phyloP scores from a whole-genome alignment of 2,888 invertebrate species.

The Ormyrus labotus region DNA sequence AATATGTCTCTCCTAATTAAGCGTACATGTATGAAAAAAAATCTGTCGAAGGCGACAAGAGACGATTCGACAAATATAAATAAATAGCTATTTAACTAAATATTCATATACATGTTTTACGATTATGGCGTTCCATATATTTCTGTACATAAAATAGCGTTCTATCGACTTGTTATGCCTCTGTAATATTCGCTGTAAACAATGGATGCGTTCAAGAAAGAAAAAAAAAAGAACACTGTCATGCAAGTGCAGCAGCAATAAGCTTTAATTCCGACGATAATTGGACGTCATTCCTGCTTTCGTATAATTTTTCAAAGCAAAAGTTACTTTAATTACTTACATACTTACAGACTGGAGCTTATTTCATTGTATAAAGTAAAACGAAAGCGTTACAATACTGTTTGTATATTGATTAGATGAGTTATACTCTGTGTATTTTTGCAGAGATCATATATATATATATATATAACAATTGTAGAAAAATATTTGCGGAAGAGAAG shows the following conservation, averaged over 20 bases:
- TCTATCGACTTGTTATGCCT: slow-evolving; percentile 38
- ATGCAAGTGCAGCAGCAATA: slow-evolving; percentile 24
- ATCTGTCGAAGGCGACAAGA: slow-evolving; percentile 4
- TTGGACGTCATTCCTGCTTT: too few relatives aligned
- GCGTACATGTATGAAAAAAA: neutral
- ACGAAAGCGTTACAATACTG: slow-evolving; percentile 31
- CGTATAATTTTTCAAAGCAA: too few relatives aligned
- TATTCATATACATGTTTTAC: slow-evolving; percentile 24
- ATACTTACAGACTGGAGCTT: neutral
- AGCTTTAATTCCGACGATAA: neutral
- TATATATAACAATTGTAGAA: neutral
- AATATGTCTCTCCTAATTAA: slow-evolving; percentile 3
- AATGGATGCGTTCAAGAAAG: neutral
- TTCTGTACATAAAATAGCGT: slow-evolving; percentile 40
- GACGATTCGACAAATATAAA: slow-evolving; percentile 6
- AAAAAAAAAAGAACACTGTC: too few relatives aligned
- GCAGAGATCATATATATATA: slow-evolving; percentile 6
- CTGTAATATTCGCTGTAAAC: neutral
- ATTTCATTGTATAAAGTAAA: neutral
- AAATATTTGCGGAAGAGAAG: neutral
- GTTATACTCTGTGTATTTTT: neutral
- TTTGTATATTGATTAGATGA: slow-evolving; percentile 31
- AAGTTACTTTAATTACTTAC: too few relatives aligned
- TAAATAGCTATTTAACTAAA: slow-evolving; percentile 1
- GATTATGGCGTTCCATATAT: slow-evolving; percentile 14